Percentiles rank a stretch among this genome's conserved stretches.
Evolutionary conservation across 2,888 invertebrate genomes (phyloP).

Genomic region (Eupsilia transversa): DNA sequence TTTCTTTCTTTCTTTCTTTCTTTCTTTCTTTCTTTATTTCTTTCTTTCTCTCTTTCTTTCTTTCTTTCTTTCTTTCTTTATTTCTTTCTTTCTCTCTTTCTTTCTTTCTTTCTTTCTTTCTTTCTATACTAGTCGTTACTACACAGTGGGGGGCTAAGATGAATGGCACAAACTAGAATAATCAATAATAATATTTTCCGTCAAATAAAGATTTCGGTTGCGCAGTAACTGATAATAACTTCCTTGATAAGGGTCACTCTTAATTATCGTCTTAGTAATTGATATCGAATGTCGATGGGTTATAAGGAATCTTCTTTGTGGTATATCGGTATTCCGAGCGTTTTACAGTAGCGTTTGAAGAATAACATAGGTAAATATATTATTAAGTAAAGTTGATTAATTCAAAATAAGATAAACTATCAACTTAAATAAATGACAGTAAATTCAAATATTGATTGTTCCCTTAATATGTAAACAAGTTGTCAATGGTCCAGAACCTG

Average conservation of each 20-base stretch:
- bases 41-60: no score
- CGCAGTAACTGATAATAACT: slow-evolving; percentile 14
- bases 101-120: no score
- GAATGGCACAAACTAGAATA: neutral
- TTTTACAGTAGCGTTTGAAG: no score
- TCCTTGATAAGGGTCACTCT: slow-evolving; percentile 46
- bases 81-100: no score
- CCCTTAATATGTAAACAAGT: neutral
- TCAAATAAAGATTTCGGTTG: slow-evolving; percentile 2
- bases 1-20: no score
- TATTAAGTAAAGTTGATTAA: neutral
- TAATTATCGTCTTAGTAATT: slow-evolving; percentile 22
- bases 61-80: no score
- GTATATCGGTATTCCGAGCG: neutral
- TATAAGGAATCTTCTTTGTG: neutral
- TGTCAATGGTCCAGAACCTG: neutral
- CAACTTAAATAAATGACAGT: neutral
- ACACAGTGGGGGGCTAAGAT: neutral
- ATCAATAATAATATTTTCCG: slow-evolving; percentile 1
- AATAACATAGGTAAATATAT: neutral
- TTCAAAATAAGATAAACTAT: neutral
- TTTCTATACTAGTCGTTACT: neutral
- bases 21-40: no score
- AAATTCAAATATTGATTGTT: neutral
- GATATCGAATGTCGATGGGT: slow-evolving; percentile 11